Percentiles rank a stretch among this genome's conserved stretches.
phyloP scores from a whole-genome alignment of 2,797 vertebrate genomes.

The Coendou prehensilis region DNA sequence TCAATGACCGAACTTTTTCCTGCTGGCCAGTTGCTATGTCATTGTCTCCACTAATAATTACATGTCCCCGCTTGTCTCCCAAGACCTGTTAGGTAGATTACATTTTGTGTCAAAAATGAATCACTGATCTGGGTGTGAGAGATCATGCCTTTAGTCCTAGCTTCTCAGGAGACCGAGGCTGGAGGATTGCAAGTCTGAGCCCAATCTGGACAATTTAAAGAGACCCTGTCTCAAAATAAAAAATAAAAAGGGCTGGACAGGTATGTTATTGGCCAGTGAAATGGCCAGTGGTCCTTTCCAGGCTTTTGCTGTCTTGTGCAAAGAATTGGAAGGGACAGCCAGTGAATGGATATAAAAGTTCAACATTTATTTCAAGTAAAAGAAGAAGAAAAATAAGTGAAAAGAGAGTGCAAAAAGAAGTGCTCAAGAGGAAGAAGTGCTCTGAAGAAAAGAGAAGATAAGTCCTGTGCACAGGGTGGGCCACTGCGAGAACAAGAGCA shows the following conservation, averaged over 20 bases:
- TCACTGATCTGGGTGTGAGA: neutral
- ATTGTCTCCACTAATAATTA: neutral
- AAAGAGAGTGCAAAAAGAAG: neutral
- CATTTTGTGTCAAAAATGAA: conserved; percentile 49
- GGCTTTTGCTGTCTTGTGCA: neutral
- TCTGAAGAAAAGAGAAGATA: neutral
- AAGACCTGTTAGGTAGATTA: neutral
- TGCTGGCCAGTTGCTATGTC: neutral
- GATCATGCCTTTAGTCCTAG: neutral
- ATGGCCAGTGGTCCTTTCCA: neutral
- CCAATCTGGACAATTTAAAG: neutral
- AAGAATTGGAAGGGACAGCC: neutral
- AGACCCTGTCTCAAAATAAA: neutral
- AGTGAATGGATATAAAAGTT: neutral
- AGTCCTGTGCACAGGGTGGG: neutral
- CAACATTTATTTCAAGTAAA: neutral
- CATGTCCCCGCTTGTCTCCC: neutral
- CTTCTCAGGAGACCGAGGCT: neutral
- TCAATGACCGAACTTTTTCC: neutral
- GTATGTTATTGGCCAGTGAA: neutral
- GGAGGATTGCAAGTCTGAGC: neutral
- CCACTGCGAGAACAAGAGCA: neutral
- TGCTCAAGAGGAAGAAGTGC: neutral
- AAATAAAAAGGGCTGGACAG: neutral
- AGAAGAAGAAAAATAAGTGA: neutral